Evolutionary conservation across 2,888 invertebrate species (phyloP).

Genomic region (Volucella bombylans): DNA sequence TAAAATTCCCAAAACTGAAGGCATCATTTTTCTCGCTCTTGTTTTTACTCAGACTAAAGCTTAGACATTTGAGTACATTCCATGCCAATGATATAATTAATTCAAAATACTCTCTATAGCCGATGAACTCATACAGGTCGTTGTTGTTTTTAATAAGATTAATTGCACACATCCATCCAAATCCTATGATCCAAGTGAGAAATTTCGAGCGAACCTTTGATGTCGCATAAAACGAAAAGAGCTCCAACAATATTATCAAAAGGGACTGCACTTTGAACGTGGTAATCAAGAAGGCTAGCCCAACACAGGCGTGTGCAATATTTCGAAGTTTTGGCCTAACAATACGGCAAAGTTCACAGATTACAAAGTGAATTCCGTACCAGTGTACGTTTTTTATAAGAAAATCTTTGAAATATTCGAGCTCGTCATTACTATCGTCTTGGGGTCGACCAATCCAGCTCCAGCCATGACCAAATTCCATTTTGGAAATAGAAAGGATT

Average conservation of each 20-base stretch:
- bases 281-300: conserved; percentile 76
- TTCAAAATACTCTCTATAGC: conserved; percentile 79
- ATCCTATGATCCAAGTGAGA: conserved; percentile 78
- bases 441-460: conserved; percentile 77
- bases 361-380: conserved; percentile 78
- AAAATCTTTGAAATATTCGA: conserved; percentile 79
- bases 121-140: conserved; percentile 76
- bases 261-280: conserved; percentile 76
- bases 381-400: conserved; percentile 78
- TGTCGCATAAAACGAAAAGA: conserved; percentile 77
- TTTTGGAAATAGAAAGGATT: conserved; percentile 75
- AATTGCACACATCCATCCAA: conserved; percentile 78
- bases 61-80: conserved; percentile 90
- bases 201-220: conserved; percentile 75
- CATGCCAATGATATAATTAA: conserved; percentile 83
- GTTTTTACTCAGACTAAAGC: conserved; percentile 87
- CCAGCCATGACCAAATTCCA: conserved; percentile 79
- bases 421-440: conserved; percentile 80
- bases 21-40: conserved; percentile 63
- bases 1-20: conserved; percentile 83
- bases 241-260: conserved; percentile 74
- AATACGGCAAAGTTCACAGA: conserved; percentile 74
- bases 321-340: conserved; percentile 75
- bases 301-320: conserved; percentile 76
- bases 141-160: conserved; percentile 77